A percentile compares a stretch with the other conserved stretches of the same genome.
Conservation (phyloP, 2,113 vertebrate genomes). For the Scartelaos histophorus region DNA sequence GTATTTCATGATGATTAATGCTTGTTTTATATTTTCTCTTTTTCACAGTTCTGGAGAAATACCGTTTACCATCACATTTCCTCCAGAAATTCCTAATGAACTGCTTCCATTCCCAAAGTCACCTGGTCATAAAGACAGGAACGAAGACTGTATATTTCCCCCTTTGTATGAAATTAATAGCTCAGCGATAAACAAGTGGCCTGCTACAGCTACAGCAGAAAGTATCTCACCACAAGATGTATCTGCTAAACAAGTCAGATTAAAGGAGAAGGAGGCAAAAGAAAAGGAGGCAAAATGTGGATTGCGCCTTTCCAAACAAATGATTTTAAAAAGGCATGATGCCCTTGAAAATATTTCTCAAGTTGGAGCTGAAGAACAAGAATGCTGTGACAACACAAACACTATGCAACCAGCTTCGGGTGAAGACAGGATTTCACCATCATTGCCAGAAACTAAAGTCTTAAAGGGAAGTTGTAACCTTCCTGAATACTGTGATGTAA, state of each 20-base stretch:
- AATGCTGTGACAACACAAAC: neutral
- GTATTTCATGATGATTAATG: neutral
- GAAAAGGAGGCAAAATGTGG: neutral
- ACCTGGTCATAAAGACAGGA: neutral
- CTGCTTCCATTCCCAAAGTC: constrained; percentile 14
- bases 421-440: neutral
- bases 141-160: constrained; percentile 3
- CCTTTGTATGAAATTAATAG: constrained; percentile 10
- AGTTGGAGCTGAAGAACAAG: neutral
- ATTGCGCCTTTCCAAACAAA: neutral
- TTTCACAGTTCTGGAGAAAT: constrained; percentile 40
- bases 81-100: constrained; percentile 8
- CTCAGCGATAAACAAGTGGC: neutral
- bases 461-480: neutral
- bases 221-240: neutral
- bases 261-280: neutral
- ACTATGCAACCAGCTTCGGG: neutral
- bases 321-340: neutral
- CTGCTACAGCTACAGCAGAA: neutral
- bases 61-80: constrained; percentile 21
- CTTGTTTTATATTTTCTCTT: constrained; percentile 7
- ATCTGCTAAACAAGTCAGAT: neutral
- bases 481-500: constrained; percentile 2
- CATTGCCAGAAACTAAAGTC: neutral
- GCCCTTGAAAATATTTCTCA: neutral